A percentile compares a stretch with the other conserved stretches of the same genome.
Evolutionary conservation across 2,797 vertebrate species (phyloP).

Genomic region (Enteromius paludinosus): DNA sequence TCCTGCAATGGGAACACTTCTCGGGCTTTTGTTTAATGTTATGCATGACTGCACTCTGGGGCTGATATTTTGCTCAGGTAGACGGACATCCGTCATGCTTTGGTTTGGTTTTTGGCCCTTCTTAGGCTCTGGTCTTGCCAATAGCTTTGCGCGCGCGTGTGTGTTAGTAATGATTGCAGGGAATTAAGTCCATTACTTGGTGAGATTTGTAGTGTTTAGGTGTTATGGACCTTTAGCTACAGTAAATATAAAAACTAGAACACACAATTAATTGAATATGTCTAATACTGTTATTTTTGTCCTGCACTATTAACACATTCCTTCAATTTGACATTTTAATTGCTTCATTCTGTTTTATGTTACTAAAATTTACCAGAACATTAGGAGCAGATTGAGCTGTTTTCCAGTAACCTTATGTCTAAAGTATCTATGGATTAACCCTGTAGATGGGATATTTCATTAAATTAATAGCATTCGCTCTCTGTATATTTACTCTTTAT

Average conservation of each 20-base stretch:
- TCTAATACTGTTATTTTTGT: background rate
- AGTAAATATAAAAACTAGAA: background rate
- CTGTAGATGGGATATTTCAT: background rate
- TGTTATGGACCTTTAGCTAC: background rate
- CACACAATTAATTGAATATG: background rate
- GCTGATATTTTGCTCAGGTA: slow-evolving; percentile 23
- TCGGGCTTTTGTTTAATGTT: slow-evolving; percentile 38
- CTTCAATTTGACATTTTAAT: slow-evolving; percentile 5
- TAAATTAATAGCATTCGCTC: background rate
- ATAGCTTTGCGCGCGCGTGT: background rate
- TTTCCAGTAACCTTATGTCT: background rate
- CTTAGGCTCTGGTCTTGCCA: slow-evolving; percentile 26
- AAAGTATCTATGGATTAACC: background rate
- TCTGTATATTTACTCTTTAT: background rate
- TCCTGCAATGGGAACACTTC: background rate
- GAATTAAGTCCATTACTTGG: slow-evolving; percentile 13
- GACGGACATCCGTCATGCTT: slow-evolving; percentile 14
- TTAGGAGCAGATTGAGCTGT: background rate
- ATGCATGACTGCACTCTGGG: slow-evolving; percentile 20
- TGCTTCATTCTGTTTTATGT: background rate
- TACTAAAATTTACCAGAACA: background rate
- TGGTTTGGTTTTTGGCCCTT: background rate
- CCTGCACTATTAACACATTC: background rate
- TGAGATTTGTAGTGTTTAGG: background rate
- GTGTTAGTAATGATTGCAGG: background rate